A percentile compares a stretch with the other conserved stretches of the same genome.
Conservation (phyloP, 1,140 invertebrate genomes). For the Brevipalpus yothersi region DNA sequence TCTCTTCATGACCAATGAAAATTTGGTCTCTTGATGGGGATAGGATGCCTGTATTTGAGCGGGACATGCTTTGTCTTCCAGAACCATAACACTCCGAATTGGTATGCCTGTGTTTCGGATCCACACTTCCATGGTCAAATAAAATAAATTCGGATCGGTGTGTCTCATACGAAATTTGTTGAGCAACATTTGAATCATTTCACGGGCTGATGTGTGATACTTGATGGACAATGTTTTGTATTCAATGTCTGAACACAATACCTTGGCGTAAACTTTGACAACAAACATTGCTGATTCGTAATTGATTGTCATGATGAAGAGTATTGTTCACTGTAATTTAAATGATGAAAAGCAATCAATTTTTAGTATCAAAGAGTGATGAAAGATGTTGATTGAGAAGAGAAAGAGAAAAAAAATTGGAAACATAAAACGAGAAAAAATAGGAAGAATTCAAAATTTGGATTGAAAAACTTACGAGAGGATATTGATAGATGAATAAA, state of each 20-base stretch:
- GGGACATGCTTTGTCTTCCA: slow-evolving; percentile 64
- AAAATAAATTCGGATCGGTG: slow-evolving; percentile 69
- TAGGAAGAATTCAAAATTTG: no score
- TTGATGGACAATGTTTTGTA: slow-evolving; percentile 72
- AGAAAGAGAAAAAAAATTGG: no score
- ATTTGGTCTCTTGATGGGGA: slow-evolving; percentile 66
- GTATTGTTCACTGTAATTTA: no score
- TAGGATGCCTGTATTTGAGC: slow-evolving; percentile 69
- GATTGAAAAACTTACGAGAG: no score
- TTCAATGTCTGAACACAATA: slow-evolving; percentile 64
- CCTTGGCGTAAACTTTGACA: slow-evolving; percentile 66
- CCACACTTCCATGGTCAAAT: slow-evolving; percentile 72
- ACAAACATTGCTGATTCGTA: slow-evolving; percentile 15
- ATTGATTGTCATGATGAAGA: no score
- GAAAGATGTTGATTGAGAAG: no score
- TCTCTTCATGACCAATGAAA: slow-evolving; percentile 53
- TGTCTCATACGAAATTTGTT: slow-evolving; percentile 73
- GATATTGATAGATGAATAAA: no score
- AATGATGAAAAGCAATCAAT: no score
- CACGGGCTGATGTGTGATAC: slow-evolving; percentile 54
- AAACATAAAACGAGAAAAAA: no score
- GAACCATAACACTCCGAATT: slow-evolving; percentile 41
- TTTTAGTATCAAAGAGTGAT: no score
- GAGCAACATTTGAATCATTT: slow-evolving; percentile 55
- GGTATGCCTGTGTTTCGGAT: slow-evolving; percentile 38